Conservation (phyloP, 37 sponge, comb jelly and placozoan species). For the Halichondria panicea region DNA sequence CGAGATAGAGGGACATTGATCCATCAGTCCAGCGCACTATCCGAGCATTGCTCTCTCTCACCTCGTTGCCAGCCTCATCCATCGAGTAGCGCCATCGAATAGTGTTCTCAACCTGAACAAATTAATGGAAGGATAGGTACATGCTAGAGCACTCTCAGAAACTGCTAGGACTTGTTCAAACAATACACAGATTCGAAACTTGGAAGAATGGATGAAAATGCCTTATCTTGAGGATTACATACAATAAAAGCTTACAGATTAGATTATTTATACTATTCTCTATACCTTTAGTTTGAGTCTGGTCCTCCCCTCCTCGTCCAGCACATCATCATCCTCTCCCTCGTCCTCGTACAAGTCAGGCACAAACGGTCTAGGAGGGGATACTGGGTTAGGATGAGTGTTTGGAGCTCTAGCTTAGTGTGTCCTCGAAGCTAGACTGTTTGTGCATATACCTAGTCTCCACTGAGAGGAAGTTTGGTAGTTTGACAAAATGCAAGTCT, state of each 20-base stretch:
- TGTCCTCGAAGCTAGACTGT: too few relatives aligned
- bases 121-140: not conserved
- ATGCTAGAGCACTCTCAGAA: too few relatives aligned
- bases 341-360: constrained; percentile 91
- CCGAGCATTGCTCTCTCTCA: constrained; percentile 90
- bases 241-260: too few relatives aligned
- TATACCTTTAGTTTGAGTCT: constrained; percentile 91
- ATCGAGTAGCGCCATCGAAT: constrained; percentile 83
- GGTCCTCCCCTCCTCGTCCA: constrained; percentile 94
- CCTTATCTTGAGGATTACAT: too few relatives aligned
- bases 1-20: constrained; percentile 84
- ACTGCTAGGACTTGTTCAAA: too few relatives aligned
- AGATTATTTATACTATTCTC: too few relatives aligned
- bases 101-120: constrained; percentile 89
- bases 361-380: constrained; percentile 81
- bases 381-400: too few relatives aligned
- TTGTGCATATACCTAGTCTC: constrained; percentile 46
- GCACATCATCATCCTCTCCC: constrained; percentile 90
- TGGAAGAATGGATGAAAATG: too few relatives aligned
- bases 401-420: too few relatives aligned
- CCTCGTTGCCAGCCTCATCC: constrained; percentile 72
- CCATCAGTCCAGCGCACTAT: constrained; percentile 96
- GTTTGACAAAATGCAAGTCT: constrained; percentile 86
- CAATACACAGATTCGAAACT: not conserved
- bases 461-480: constrained; percentile 93